Percentiles rank a stretch among this genome's conserved stretches.
Evolutionary conservation across 2,888 invertebrate genomes (phyloP).

Genomic region (Adelognathus sp.): DNA sequence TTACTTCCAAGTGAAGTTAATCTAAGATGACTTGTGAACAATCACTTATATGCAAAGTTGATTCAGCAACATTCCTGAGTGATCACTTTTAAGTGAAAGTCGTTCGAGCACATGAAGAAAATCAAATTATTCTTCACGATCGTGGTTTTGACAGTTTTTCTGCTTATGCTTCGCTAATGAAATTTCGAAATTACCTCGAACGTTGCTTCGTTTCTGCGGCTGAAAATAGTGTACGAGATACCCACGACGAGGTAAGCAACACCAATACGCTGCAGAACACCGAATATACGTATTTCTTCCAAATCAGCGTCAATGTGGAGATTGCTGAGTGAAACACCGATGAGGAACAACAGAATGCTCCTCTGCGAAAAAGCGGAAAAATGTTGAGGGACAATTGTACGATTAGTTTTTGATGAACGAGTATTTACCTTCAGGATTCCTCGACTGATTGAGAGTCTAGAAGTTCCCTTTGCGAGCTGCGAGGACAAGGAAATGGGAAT

Average conservation of each 20-base stretch:
- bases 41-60: too few species aligned
- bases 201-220: conserved; percentile 81
- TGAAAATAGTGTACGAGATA: conserved; percentile 84
- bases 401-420: too few species aligned
- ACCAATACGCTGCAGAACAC: conserved; percentile 95
- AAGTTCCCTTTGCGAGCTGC: conserved; percentile 85
- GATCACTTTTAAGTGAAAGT: too few species aligned
- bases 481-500: conserved; percentile 92
- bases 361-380: conserved; percentile 84
- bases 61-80: too few species aligned
- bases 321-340: conserved; percentile 89
- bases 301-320: conserved; percentile 85
- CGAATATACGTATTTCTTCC: conserved; percentile 90
- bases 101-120: too few species aligned
- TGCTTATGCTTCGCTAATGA: too few species aligned
- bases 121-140: too few species aligned
- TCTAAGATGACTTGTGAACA: too few species aligned
- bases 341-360: conserved; percentile 87
- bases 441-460: conserved; percentile 83
- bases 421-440: conserved; percentile 86
- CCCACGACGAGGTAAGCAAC: conserved; percentile 91
- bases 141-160: too few species aligned
- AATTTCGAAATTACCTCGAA: conserved; percentile 51
- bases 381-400: too few species aligned
- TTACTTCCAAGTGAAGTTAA: too few species aligned